Conservation (phyloP, 1,140 invertebrate species). For the Bombus confusus region DNA sequence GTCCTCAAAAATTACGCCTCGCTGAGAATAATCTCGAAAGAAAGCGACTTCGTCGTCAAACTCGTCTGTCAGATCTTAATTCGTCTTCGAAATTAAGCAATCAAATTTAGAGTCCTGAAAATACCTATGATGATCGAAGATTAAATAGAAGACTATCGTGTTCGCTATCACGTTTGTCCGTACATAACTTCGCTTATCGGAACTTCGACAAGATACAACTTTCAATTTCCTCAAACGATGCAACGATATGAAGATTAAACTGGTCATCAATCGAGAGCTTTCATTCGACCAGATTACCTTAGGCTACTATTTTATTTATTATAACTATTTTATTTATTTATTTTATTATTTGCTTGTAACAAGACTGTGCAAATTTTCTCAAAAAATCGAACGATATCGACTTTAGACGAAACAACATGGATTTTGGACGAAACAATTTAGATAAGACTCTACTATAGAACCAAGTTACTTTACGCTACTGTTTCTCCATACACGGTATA, state of each 20-base stretch:
- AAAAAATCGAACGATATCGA: no score
- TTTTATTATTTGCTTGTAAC: no score
- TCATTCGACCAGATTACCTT: not conserved
- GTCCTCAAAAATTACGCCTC: not conserved
- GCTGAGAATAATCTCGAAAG: not conserved
- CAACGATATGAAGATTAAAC: no score
- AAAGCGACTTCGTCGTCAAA: not conserved
- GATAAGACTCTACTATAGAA: not conserved
- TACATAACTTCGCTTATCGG: no score
- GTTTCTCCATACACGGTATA: not conserved
- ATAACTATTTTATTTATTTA: no score
- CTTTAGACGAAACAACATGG: not conserved
- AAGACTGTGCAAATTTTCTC: no score
- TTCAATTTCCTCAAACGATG: no score
- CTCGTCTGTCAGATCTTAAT: not conserved
- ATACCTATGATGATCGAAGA: not conserved
- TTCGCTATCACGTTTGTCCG: not conserved
- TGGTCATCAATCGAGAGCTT: no score
- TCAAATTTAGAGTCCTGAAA: not conserved
- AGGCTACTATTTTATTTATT: not conserved
- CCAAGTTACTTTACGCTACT: not conserved
- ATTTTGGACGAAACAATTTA: not conserved
- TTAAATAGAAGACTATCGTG: not conserved
- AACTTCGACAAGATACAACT: no score
- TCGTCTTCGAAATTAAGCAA: not conserved